Conservation (phyloP, 2,797 vertebrate species). For the Lepilemur septentrionalis region DNA sequence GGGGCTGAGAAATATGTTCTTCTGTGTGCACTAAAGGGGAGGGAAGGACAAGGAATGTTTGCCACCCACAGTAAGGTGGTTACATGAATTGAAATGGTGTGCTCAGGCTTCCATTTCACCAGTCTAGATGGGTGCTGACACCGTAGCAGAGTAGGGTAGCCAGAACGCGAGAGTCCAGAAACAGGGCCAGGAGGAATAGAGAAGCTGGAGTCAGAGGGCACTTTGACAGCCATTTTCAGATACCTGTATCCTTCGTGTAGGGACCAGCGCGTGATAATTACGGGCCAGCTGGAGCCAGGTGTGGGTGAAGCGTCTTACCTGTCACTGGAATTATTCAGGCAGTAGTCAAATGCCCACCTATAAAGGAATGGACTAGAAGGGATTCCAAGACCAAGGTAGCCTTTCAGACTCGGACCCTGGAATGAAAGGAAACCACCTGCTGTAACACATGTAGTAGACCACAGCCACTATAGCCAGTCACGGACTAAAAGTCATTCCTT, state of each 20-base stretch:
- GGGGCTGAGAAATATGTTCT: not conserved
- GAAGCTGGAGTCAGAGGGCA: not conserved
- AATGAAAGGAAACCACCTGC: not conserved
- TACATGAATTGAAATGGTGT: not conserved
- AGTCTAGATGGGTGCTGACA: no score
- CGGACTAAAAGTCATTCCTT: not conserved
- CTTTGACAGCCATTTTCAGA: not conserved
- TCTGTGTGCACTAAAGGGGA: no score
- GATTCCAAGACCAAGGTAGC: not conserved
- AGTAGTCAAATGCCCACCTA: not conserved
- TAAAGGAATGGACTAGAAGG: not conserved
- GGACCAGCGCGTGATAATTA: no score
- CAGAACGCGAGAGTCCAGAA: not conserved
- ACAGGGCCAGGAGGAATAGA: not conserved
- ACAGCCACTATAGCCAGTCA: not conserved
- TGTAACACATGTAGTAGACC: no score
- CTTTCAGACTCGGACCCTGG: not conserved
- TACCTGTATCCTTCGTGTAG: not conserved
- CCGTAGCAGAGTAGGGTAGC: not conserved
- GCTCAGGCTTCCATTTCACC: not conserved
- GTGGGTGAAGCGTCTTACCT: not conserved
- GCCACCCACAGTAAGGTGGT: not conserved
- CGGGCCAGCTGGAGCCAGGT: no score
- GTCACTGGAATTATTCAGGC: not conserved
- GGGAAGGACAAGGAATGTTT: rapidly evolving